Evolutionary conservation across 2,113 vertebrate species (phyloP).

Genomic region (Raphicerus campestris): DNA sequence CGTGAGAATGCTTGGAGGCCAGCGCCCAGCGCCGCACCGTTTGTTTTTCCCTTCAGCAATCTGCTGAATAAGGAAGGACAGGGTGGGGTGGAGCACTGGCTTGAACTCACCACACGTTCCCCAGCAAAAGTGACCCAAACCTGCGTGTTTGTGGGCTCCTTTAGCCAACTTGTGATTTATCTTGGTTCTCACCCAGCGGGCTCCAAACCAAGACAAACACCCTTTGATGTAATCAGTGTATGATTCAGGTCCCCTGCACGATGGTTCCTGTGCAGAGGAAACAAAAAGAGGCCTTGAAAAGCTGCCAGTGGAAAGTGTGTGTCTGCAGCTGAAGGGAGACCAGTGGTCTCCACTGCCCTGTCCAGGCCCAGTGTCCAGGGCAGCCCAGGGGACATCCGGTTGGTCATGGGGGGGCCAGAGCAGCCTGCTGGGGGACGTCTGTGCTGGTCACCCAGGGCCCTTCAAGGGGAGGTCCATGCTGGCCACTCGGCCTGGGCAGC

Average conservation of each 20-base stretch:
- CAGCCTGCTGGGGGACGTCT: rapidly evolving
- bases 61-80: constrained; percentile 75
- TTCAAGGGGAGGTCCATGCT: background rate
- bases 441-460: background rate
- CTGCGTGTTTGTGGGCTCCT: constrained; percentile 61
- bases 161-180: constrained; percentile 75
- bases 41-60: background rate
- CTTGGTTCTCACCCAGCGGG: constrained; percentile 82
- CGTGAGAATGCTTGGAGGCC: rapidly evolving
- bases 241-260: constrained; percentile 75
- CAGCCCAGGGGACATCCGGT: background rate
- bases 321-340: constrained; percentile 35
- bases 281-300: constrained; percentile 69
- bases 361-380: background rate
- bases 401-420: rapidly evolving
- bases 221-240: constrained; percentile 77
- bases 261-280: constrained; percentile 64
- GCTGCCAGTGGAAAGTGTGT: constrained; percentile 73
- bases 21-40: rapidly evolving
- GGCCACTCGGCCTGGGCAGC: background rate
- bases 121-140: constrained; percentile 62
- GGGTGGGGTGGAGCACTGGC: constrained; percentile 56
- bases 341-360: constrained; percentile 37
- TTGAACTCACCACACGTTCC: constrained; percentile 49
- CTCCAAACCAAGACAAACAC: constrained; percentile 82